phyloP scores from a whole-genome alignment of 2,113 vertebrate species.

The Sebastes schlegelii region DNA sequence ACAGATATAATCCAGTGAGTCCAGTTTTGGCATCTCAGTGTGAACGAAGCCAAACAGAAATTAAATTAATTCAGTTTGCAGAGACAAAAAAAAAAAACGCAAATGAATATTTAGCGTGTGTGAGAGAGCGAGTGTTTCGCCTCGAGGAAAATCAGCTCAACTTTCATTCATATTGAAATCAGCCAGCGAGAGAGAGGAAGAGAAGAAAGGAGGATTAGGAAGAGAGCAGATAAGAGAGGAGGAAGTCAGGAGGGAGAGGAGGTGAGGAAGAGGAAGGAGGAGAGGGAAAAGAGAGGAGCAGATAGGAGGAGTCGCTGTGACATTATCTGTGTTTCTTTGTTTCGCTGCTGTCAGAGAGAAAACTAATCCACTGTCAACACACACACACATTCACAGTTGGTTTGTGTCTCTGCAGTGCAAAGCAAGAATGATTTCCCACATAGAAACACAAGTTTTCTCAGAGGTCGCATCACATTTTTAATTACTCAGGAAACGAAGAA shows the following conservation, averaged over 20 bases:
- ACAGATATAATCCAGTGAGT: not conserved
- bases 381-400: not conserved
- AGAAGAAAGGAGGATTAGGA: slow-evolving; percentile 45
- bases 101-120: slow-evolving; percentile 26
- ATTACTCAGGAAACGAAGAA: too few relatives aligned
- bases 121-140: slow-evolving; percentile 18
- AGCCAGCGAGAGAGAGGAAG: slow-evolving; percentile 23
- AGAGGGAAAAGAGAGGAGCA: not conserved
- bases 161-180: slow-evolving; percentile 73
- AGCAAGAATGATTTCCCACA: not conserved
- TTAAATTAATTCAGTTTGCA: slow-evolving; percentile 55
- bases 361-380: slow-evolving; percentile 31
- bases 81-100: slow-evolving; percentile 38
- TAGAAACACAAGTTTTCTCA: not conserved
- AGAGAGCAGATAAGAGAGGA: not conserved
- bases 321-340: slow-evolving; percentile 48
- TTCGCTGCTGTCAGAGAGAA: slow-evolving; percentile 47
- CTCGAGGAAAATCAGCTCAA: slow-evolving; percentile 63
- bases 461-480: too few relatives aligned
- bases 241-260: not conserved
- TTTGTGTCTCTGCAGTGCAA: not conserved
- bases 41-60: slow-evolving; percentile 46
- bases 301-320: slow-evolving; percentile 31
- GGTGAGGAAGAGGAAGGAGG: not conserved
- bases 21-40: slow-evolving; percentile 19